Base-by-base conservation (phyloP, 2,888 invertebrate species). In the Macropis europaea region DNA sequence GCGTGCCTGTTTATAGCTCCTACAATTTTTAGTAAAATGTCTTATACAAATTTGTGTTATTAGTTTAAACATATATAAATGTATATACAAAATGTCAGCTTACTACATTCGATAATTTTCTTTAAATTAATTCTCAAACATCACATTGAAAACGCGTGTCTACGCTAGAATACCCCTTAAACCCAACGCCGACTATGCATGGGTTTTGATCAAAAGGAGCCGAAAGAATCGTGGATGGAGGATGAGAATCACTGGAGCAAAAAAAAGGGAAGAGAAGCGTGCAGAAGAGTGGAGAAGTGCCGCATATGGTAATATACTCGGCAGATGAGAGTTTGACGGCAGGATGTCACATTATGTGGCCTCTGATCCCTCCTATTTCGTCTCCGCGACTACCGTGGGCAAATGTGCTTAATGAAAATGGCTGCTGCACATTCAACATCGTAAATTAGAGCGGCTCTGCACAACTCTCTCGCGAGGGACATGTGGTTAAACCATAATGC, bases 331-430 rank as follows among this genome's bases (percentile, higher is more conserved):
- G 79, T 83, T 62, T 80, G 85, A 82, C 82, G 82, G 84, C 88
- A 87, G 88, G 88, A 88, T 88, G 88, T 88, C 86, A 84, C 84
- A 85, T 87, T 86, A 87, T 82, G 83, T 86, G 83, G 82, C 85
- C 86, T 86, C 71, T 87, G 86, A 87, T 86, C 87, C 86, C 81
- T 63, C 42, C 63, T n/a, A 45, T 53, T 45, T 45, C 68, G 67
- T 52, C 72, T 59, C 61, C 62, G 61, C 73, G 64, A 76, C 64
- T 75, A 70, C 67, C 71, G 70, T 63, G 72, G 74, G 71, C 80
- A 81, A 85, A 85, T 83, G 81, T 63, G 82, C 82, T 81, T 86
- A 81, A 88, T 87, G 84, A 84, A 86, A 87, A 88, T 82, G 82
- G 74, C 78, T 77, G 76, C 67, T 76, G 78, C 78, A 76, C 78